Base-by-base conservation (phyloP, 2,888 invertebrate genomes). In the Xestoiulus laeticollis region DNA sequence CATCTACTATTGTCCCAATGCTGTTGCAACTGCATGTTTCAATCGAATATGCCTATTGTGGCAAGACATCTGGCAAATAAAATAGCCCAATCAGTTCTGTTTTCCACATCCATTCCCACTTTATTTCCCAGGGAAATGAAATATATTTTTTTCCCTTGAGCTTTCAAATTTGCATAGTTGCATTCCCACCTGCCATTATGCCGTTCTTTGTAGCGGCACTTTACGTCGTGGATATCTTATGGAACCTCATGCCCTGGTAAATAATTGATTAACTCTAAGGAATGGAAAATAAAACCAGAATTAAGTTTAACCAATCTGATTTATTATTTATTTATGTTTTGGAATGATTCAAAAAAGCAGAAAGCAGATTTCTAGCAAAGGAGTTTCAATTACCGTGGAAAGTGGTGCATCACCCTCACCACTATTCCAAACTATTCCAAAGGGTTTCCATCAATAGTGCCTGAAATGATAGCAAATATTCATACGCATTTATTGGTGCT, bases 281-380 rank as follows among this genome's bases (percentile, higher is more conserved):
- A 8, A 68, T 59, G 10, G 59, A 68, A 68, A 68, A 22, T 68
- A 68, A 68, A 8, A 22, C 22, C 59, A n/a, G 8, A 22, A 68
- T 68, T 68, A 68, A 22, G 59, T 68, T 68, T 68, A 22, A 68
- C 59, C 59, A 68, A 22, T 68, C 59, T 68, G 59, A 68, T 68
- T 68, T 68, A 68, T 22, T 68, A 68, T 68, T 68, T 22, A 68
- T 68, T 68, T 22, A 68, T 68, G 59, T 6, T 22, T 68, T 68
- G 59, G 22, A 68, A 68, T 68, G 59, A 8, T 68, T 22, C 59
- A 68, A 68, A 68, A n/a, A 68, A 68, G 59, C 59, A n/a, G n/a
- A n/a, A 68, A 22, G 59, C 10, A 8, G 8, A 22, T 68, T 22
- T 68, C 22, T 22, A 22, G 10, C 22, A n/a, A n/a, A n/a, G 1